phyloP scores from a whole-genome alignment of 2,888 invertebrate genomes.

The Drosophila paranaensis region DNA sequence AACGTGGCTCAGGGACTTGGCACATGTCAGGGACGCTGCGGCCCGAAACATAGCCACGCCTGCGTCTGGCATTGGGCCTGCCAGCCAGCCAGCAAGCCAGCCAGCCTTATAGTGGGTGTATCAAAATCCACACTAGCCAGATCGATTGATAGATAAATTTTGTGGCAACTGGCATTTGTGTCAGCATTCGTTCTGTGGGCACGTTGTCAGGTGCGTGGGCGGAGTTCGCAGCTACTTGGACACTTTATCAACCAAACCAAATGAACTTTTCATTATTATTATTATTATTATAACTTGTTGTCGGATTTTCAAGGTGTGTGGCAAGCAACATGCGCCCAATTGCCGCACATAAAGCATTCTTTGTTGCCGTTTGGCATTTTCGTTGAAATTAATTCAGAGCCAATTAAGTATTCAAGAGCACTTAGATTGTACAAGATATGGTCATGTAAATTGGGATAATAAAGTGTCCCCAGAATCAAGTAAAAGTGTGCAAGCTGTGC shows the following conservation, averaged over 20 bases:
- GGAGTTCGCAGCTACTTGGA: constrained; percentile 68
- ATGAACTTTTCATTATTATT: constrained; percentile 42
- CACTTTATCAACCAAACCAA: constrained; percentile 67
- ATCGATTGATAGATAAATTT: constrained; percentile 80
- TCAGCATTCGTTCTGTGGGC: constrained; percentile 57
- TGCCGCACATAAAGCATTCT: constrained; percentile 34
- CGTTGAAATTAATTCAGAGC: constrained; percentile 22
- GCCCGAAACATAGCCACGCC: constrained; percentile 61
- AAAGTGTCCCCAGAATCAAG: not conserved
- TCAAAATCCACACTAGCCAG: constrained; percentile 61
- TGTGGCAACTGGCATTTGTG: constrained; percentile 73
- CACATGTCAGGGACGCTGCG: constrained; percentile 65
- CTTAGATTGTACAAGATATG: constrained; percentile 23
- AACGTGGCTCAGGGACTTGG: constrained; percentile 50
- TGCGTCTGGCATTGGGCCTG: constrained; percentile 68
- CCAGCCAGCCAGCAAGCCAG: constrained; percentile 5
- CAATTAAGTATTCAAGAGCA: constrained; percentile 21
- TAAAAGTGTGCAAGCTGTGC: not conserved
- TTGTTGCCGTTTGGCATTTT: constrained; percentile 14
- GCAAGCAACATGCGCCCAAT: constrained; percentile 34
- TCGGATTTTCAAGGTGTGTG: constrained; percentile 73
- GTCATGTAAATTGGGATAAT: constrained; percentile 20
- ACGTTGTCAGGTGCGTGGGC: constrained; percentile 74
- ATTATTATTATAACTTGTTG: constrained; percentile 9
- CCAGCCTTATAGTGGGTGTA: constrained; percentile 59